Conservation (phyloP, 2,113 vertebrate genomes). For the Myocastor coypus region DNA sequence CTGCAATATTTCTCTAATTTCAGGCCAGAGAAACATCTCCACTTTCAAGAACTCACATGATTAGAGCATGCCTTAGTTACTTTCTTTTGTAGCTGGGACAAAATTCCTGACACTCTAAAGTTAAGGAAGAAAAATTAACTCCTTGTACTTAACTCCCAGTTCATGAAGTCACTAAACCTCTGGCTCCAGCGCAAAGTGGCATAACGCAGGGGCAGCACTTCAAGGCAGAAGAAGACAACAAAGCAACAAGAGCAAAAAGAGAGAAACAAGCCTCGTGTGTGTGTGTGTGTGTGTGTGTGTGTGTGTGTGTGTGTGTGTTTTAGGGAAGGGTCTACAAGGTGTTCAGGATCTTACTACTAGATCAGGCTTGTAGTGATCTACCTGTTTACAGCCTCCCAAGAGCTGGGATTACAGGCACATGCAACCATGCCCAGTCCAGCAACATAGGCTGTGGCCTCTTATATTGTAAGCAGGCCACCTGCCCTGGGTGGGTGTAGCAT, state of each 20-base stretch:
- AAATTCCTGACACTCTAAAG: neutral
- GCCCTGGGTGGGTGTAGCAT: neutral
- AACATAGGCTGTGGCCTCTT: neutral
- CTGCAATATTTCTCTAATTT: neutral
- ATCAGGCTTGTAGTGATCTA: too few species aligned
- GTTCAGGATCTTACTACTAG: too few species aligned
- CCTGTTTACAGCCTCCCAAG: too few species aligned
- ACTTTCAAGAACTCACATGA: neutral
- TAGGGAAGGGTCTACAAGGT: too few species aligned
- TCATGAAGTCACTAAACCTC: neutral
- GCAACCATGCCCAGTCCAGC: too few species aligned
- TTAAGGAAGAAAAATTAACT: neutral
- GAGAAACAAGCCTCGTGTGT: neutral
- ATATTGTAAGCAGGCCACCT: neutral
- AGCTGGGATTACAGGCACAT: too few species aligned
- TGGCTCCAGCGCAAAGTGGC: neutral
- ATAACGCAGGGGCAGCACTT: neutral
- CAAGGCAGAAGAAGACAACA: neutral
- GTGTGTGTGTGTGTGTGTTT: too few species aligned
- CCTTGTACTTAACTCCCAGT: neutral
- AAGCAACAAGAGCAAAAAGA: neutral
- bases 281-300: too few species aligned
- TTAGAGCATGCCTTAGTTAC: neutral
- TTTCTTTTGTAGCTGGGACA: neutral
- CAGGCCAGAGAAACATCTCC: slow-evolving; percentile 10